Base-by-base conservation (phyloP, 2,888 invertebrate genomes). In the Tuberolachnus salignus region DNA sequence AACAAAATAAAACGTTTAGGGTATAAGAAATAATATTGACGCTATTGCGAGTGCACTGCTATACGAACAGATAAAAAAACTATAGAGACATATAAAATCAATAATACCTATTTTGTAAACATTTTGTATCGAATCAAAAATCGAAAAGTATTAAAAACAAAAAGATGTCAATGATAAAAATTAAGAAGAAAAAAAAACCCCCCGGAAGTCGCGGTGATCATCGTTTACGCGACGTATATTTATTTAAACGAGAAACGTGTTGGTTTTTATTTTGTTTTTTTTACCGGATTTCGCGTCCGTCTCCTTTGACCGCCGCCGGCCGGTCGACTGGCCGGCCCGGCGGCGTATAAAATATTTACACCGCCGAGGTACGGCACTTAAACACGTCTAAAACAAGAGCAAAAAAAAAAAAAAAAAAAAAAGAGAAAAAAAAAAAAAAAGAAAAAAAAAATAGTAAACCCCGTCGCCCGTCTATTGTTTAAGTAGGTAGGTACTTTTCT, bases 311-410 rank as follows among this genome's bases (percentile, higher is more conserved):
- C 72, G 34, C 49, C 72, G 19, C 49, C 63, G 61, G 34, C 61
- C 49, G 59, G n/a, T n/a, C 11, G 10, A 49, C 49, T 1, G 16
- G 9, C 26, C 51, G 51, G 19, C 34, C 67, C 26, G 4, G 19
- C 14, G 10, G 9, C n/a, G 14, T 63, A 63, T 51, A 51, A 73
- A 73, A 73, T 34, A 34, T n/a, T n/a, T 34, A 34, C 13, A 51
- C 61, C 72, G 67, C 61, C 72, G 67, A 67, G 53, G 42, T 34
- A 10, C n/a, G 19, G 19, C 19, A 59, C 71, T 72, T 61, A 26
- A 51, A 63, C 42, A 16, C 42, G 51, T 63, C 72, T 51, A 73
- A 63, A 61, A 34, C 57, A 46, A 70, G 19, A 71, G n/a, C 3
- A 46, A 44, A 57, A 71, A 69, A 10, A 71, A 23, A 55, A 57